Percentiles rank a stretch among this genome's conserved stretches.
phyloP scores from a whole-genome alignment of 1,140 invertebrate species.

The Acromyrmex echinatior region DNA sequence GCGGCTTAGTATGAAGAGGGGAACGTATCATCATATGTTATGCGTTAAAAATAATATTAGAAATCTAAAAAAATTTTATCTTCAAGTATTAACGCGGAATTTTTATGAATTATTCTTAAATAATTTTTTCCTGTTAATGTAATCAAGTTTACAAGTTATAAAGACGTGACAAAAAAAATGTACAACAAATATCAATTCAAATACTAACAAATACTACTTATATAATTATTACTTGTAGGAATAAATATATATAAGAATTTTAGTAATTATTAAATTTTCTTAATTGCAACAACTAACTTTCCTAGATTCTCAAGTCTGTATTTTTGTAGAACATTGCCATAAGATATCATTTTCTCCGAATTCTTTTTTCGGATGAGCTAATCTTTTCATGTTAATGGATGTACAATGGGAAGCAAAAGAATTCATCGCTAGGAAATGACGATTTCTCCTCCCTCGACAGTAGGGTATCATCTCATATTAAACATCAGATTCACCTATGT shows the following conservation, averaged over 20 bases:
- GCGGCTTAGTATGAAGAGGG: not conserved
- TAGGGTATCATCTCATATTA: slow-evolving; percentile 58
- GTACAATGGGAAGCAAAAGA: not conserved
- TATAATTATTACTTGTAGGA: not conserved
- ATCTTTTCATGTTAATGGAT: slow-evolving; percentile 19
- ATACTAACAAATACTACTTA: not conserved
- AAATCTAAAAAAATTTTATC: not conserved
- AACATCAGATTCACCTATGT: slow-evolving; percentile 43
- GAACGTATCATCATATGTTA: not conserved
- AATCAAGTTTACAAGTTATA: no score
- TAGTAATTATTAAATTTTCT: not conserved
- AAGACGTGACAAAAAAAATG: no score
- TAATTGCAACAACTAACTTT: not conserved
- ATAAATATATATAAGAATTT: not conserved
- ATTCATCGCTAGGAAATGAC: slow-evolving; percentile 49
- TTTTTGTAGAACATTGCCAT: not conserved
- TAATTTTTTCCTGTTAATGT: not conserved
- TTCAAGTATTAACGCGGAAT: not conserved
- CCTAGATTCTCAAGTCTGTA: no score
- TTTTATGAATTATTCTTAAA: not conserved
- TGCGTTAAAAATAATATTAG: not conserved
- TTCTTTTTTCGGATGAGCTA: not conserved
- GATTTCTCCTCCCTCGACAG: not conserved
- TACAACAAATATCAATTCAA: not conserved
- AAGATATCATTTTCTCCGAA: not conserved